Evolutionary conservation across 1,140 invertebrate genomes (phyloP).

Genomic region (Arctopsyche grandis): DNA sequence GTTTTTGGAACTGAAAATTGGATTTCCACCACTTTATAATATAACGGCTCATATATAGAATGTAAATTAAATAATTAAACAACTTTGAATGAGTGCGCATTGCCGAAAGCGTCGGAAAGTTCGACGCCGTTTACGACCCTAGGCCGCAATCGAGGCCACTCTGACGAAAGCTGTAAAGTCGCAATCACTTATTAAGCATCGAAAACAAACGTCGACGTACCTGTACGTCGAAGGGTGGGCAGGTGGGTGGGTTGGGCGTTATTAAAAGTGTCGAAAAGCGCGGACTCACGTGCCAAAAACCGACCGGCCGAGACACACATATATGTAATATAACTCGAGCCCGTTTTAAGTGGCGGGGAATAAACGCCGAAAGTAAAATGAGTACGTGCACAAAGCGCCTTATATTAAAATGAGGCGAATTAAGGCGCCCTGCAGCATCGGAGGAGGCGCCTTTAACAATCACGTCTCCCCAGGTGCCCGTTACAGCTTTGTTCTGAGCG

Average conservation of each 20-base stretch:
- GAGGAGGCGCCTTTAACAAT: constrained; percentile 25
- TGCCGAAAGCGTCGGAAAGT: neutral
- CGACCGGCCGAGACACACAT: neutral
- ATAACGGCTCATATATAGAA: too few species aligned
- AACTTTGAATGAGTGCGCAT: too few species aligned
- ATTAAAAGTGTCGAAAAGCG: neutral
- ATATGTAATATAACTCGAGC: constrained; percentile 25
- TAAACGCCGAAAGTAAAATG: constrained; percentile 45
- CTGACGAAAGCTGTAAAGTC: neutral
- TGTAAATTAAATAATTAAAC: too few species aligned
- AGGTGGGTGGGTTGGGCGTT: neutral
- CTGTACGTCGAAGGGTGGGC: neutral
- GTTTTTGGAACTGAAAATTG: too few species aligned
- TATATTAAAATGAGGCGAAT: constrained; percentile 50
- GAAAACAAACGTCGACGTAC: neutral
- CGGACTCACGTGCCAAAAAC: constrained; percentile 5
- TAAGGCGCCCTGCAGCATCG: constrained; percentile 13
- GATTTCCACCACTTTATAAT: too few species aligned
- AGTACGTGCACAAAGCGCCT: constrained; percentile 34
- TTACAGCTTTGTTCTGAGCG: constrained; percentile 42
- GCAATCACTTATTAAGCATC: neutral
- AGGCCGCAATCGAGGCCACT: constrained; percentile 1
- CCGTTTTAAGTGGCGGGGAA: constrained; percentile 20
- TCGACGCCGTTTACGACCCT: neutral
- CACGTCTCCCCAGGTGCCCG: constrained; percentile 37